phyloP scores from a whole-genome alignment of 2,888 invertebrate species.

The Aromia moschata region DNA sequence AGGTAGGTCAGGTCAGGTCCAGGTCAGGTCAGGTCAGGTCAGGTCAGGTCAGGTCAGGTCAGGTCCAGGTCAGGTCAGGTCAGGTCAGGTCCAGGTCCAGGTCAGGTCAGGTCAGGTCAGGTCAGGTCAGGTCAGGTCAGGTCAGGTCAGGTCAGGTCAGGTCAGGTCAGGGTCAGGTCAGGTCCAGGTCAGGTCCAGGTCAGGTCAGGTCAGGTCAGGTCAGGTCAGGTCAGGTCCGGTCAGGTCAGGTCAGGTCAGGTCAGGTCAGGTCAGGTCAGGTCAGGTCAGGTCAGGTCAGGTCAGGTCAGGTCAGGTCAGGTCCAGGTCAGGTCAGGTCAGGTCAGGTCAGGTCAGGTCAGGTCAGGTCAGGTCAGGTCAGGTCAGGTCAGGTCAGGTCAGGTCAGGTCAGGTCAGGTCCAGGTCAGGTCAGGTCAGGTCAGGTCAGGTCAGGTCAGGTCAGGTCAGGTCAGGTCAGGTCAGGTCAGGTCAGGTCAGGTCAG shows the following conservation, averaged over 20 bases:
- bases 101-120: constrained; percentile 28
- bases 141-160: constrained; percentile 24
- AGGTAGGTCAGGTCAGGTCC: constrained; percentile 11
- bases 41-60: constrained; percentile 30
- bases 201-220: constrained; percentile 45
- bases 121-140: constrained; percentile 19
- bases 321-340: constrained; percentile 1
- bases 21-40: constrained; percentile 28
- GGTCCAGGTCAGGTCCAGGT: no score
- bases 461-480: constrained; percentile 11
- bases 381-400: constrained; percentile 12
- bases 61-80: constrained; percentile 22
- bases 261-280: constrained; percentile 15
- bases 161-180: constrained; percentile 25
- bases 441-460: constrained; percentile 12
- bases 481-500: constrained; percentile 12
- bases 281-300: constrained; percentile 6
- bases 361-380: constrained; percentile 14
- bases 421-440: constrained; percentile 13
- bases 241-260: constrained; percentile 8
- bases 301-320: not conserved
- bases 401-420: not conserved
- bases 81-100: constrained; percentile 13
- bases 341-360: not conserved
- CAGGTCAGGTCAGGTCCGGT: constrained; percentile 10